These are phyloP conservation scores for Phalacrocorax pelagicus DNA, from an alignment of 2,113 vertebrate species.

Conservation along the genomic window DNA sequence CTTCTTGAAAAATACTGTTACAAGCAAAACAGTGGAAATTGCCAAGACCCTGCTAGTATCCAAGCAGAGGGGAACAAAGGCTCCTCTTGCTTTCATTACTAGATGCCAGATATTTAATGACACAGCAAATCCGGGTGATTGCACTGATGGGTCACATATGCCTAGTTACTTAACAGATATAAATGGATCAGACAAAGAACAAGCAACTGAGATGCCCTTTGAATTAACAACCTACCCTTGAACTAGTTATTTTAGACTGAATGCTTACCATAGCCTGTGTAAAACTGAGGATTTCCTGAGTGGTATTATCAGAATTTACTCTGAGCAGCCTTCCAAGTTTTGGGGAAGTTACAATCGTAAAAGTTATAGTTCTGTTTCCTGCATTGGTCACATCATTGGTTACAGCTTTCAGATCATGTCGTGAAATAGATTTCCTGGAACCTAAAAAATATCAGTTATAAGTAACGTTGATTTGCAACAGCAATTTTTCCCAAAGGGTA, in stretches of 20 bases:
- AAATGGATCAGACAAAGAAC: not conserved
- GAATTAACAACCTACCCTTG: not conserved
- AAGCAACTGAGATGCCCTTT: not conserved
- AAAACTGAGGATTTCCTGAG: constrained; percentile 80
- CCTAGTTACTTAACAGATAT: not conserved
- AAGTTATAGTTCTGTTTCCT: constrained; percentile 81
- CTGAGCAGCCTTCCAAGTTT: constrained; percentile 82
- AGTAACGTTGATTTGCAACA: not conserved
- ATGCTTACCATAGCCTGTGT: constrained; percentile 87
- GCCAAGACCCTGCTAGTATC: constrained; percentile 21
- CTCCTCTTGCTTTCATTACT: not conserved
- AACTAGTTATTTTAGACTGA: not conserved
- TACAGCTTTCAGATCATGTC: constrained; percentile 76
- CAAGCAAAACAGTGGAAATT: constrained; percentile 20
- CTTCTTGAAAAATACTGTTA: constrained; percentile 7
- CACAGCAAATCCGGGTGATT: not conserved
- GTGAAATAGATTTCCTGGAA: constrained; percentile 78
- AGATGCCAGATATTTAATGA: constrained; percentile 19
- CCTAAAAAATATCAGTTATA: constrained; percentile 66
- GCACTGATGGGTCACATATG: not conserved
- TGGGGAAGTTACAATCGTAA: constrained; percentile 75
- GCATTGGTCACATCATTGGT: constrained; percentile 80
- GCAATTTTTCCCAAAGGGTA: not conserved
- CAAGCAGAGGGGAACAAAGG: not conserved
- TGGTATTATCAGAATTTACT: constrained; percentile 69